Conservation (phyloP, 2,113 vertebrate genomes). For the Rhagologus leucostigma region DNA sequence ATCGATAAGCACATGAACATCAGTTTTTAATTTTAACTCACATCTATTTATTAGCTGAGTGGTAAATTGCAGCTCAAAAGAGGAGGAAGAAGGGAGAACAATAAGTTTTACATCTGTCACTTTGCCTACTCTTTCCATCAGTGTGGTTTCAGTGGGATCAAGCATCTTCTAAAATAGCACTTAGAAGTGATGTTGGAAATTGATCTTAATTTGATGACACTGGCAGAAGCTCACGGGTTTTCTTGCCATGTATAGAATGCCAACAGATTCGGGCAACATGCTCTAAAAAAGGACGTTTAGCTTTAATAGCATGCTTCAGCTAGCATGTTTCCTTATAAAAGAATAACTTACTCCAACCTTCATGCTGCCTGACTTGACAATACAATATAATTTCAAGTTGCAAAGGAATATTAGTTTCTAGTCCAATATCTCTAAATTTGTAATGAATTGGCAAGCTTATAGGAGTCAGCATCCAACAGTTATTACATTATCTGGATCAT, state of each 20-base stretch:
- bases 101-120: constrained; percentile 39
- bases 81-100: constrained; percentile 32
- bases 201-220: neutral
- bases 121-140: constrained; percentile 25
- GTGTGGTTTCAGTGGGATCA: constrained; percentile 19
- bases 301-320: neutral
- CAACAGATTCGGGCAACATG: neutral
- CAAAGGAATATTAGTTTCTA: neutral
- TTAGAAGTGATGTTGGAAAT: constrained; percentile 3
- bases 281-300: neutral
- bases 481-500: neutral
- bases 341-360: neutral
- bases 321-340: neutral
- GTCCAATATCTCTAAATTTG: neutral
- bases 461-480: neutral
- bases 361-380: neutral
- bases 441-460: neutral
- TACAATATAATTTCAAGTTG: neutral
- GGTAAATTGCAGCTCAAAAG: constrained; percentile 35
- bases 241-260: neutral
- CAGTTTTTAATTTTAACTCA: constrained; percentile 42
- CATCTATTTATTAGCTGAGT: constrained; percentile 54
- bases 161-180: neutral
- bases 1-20: neutral
- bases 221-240: neutral